Base-by-base conservation (phyloP, 2,113 vertebrate species). In the Rallus limicola region DNA sequence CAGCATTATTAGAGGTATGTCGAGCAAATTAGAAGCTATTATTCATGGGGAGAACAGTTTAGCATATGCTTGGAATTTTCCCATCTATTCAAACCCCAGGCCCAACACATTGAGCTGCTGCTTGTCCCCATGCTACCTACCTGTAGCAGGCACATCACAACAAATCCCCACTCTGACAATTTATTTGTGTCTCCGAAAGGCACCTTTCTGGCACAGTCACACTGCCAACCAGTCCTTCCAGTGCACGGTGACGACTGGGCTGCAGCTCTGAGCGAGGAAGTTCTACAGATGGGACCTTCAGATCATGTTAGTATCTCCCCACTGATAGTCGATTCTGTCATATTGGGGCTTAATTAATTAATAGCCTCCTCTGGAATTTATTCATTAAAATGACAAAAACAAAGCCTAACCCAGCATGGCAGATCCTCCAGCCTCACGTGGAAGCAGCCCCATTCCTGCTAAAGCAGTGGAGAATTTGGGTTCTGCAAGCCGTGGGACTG, bases 301-400 rank as follows among this genome's bases (percentile, higher is more conserved):
- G 48, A 90, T 69, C 63, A 9, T 25, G 72, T 95, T 63, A 93
- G 70, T 65, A 65, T 74, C 82, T 88, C 55, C 77, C 38, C 44
- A 0, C 28, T 26, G 71, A 85, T 62, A 34, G 83, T 68, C 3
- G 1, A 31, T 67, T 42, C 23, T 50, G 83, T 90, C 93, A 86
- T 62, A 92, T 58, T 92, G 95, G 13, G 69, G 84, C 90, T 87
- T 95, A 94, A 97, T 93, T 94, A 88, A 84, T 46, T 38, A 70
- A 82, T 69, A 33, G 85, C 82, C 60, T 94, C 74, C 82, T 38
- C 88, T 64, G 90, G 59, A 71, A 89, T 84, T 42, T 79, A 58
- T 58, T 86, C 92, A 85, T 96, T 84, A 80, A 84, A 88, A 29
- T 59, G 74, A 82, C 71, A 60, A 68, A 50, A 64, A 58, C 69